Percentiles rank a stretch among this genome's conserved stretches.
Evolutionary conservation across 1,140 invertebrate genomes (phyloP).

Genomic region (Cardiocondyla obscurior): DNA sequence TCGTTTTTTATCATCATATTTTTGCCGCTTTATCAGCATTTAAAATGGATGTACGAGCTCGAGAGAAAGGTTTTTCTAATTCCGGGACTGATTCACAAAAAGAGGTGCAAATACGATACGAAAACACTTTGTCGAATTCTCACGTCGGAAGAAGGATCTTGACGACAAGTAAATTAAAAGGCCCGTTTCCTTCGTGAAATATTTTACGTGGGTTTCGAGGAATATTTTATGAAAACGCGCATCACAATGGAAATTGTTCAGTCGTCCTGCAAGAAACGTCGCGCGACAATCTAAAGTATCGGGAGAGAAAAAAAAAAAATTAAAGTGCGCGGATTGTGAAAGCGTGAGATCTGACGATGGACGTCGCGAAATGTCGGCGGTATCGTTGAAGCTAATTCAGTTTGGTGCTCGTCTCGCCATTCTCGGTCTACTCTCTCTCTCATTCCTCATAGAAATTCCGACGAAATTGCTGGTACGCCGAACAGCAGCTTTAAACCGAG

Average conservation of each 20-base stretch:
- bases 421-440: background rate
- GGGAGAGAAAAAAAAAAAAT: conserved; percentile 1
- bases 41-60: background rate
- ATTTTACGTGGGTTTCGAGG: background rate
- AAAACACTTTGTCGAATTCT: background rate
- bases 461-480: background rate
- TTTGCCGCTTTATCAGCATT: background rate
- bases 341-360: conserved; percentile 1
- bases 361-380: background rate
- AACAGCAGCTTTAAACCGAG: background rate
- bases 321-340: background rate
- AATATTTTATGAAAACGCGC: background rate
- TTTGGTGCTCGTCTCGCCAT: background rate
- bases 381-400: conserved; percentile 3
- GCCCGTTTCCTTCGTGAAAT: background rate
- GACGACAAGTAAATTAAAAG: background rate
- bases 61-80: background rate
- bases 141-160: background rate
- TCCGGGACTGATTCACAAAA: background rate
- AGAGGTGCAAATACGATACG: background rate
- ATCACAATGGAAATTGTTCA: conserved; percentile 34
- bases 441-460: conserved; percentile 18
- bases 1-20: background rate
- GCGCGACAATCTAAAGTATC: background rate
- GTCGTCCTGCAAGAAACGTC: background rate